phyloP scores from a whole-genome alignment of 2,113 vertebrate species.

The Bos taurus region ARS-UCD2.0 NC_037328.1:33842501-33843000 shows the following conservation, averaged over 20 bases:
- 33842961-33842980: background rate
- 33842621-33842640: background rate
- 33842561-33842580: background rate
- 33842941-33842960: background rate
- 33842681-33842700: background rate
- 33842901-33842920: background rate
- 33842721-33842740: background rate
- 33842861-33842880: background rate
- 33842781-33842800: background rate
- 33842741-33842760: background rate
- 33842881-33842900: background rate
- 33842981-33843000: slow-evolving; percentile 5
- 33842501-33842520: background rate
- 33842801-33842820: background rate
- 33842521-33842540: background rate
- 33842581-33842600: background rate
- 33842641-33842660: background rate
- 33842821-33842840: background rate
- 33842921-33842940: background rate
- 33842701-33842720: background rate
- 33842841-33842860: background rate
- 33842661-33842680: background rate
- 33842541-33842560: background rate
- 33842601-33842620: background rate
- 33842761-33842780: background rate